Evolutionary conservation across 1,140 invertebrate genomes (phyloP), one percentile per base, ranked within the genome.

Genomic region (Mizuhopecten yessoensis): DNA sequence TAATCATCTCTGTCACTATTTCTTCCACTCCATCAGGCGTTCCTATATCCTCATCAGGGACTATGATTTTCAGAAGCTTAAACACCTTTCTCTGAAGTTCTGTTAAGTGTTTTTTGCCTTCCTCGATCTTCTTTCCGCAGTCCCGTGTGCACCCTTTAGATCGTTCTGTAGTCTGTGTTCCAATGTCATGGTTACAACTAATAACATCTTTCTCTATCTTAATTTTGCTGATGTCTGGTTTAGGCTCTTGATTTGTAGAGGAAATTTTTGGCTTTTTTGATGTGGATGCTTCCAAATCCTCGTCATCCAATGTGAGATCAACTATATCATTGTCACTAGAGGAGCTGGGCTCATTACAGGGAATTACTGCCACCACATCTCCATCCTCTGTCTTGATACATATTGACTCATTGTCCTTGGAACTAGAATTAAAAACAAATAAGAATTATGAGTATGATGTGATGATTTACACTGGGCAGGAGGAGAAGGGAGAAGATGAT

Each of bases 1-100:
- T 88, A 39, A 95, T 95, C 95, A 95, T 94, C 33, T 94, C 94
- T 17, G 89, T 91, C 9, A 95, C 92, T 29, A 95, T 94, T 23
- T 92, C 87, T 86, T 94, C 94, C 86, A 95, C 94, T 87, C 93
- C 92, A 29, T 91, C 90, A 0, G 89, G 87, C 23, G 90, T 90
- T 3, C 94, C 94, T 23, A 95, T 86, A 86, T 95, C 93, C 17
- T 94, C 91, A 39, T 94, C 94, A 0, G 95, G 94, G 0, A 95
- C 93, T 34, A 95, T 94, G 57, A 94, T 93, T 39, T 92, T 89
- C 15, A 95, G 91, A 34, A 95, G 92, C 90, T 93, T 91, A 75
- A 93, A 91, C n/a, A 95, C 92, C 89, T 94, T 94, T 7, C 89
- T 87, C 39, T 94, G 93, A 95, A 92, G 34, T 33, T 89, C 11